Conservation (phyloP, 2,888 invertebrate species). For the Tetheella fluctuosa region DNA sequence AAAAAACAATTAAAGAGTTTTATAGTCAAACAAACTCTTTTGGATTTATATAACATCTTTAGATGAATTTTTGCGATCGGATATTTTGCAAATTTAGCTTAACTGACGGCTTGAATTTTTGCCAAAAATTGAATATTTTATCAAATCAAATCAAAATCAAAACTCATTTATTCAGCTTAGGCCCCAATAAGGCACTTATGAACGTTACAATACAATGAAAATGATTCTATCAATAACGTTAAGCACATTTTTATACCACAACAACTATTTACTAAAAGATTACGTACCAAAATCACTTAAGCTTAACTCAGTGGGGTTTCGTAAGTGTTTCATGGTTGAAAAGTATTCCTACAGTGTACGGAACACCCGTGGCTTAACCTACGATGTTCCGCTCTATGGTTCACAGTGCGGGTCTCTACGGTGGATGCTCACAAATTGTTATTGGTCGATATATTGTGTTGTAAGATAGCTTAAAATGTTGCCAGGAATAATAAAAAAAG, state of each 20-base stretch:
- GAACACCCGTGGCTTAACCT: conserved; percentile 54
- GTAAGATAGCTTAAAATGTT: conserved; percentile 14
- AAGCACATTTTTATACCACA: conserved; percentile 7
- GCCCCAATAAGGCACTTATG: too few relatives aligned
- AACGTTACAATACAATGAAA: too few relatives aligned
- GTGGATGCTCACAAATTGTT: conserved; percentile 37
- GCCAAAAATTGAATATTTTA: too few relatives aligned
- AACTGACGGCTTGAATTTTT: too few relatives aligned
- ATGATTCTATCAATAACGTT: background rate
- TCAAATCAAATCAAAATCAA: too few relatives aligned
- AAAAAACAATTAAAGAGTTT: too few relatives aligned
- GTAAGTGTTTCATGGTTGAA: conserved; percentile 12
- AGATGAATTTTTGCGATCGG: too few relatives aligned
- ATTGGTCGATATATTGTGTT: conserved; percentile 24
- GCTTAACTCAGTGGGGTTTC: conserved; percentile 24
- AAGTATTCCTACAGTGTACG: conserved; percentile 3
- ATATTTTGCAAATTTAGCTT: too few relatives aligned
- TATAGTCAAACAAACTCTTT: too few relatives aligned
- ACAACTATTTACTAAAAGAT: conserved; percentile 17
- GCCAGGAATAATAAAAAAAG: conserved; percentile 19
- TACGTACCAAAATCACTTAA: conserved; percentile 25
- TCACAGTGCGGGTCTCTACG: conserved; percentile 15
- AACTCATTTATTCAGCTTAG: too few relatives aligned
- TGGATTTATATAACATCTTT: too few relatives aligned
- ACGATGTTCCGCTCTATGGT: conserved; percentile 46